Percentiles rank a stretch among this genome's conserved stretches.
Conservation (phyloP, 1,140 invertebrate genomes). For the Orchesella cincta region DNA sequence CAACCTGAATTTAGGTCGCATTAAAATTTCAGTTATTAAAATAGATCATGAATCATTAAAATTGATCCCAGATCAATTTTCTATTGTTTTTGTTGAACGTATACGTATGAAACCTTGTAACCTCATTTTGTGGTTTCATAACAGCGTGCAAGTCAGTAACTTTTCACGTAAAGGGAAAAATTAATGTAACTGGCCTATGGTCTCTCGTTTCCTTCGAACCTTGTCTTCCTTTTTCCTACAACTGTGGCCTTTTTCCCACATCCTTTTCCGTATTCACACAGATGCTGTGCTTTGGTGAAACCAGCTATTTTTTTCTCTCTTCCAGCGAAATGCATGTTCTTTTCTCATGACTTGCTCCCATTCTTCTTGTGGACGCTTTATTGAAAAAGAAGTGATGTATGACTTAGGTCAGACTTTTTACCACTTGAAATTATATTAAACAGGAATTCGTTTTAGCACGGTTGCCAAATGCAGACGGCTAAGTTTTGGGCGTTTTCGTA, state of each 20-base stretch:
- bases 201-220: neutral
- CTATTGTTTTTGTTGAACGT: too few species aligned
- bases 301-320: conserved; percentile 1
- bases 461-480: neutral
- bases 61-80: too few species aligned
- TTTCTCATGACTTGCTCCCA: conserved; percentile 9
- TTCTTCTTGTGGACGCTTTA: conserved; percentile 18
- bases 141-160: too few species aligned
- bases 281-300: neutral
- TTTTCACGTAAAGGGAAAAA: neutral
- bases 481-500: neutral
- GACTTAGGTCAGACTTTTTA: neutral
- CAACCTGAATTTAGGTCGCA: too few species aligned
- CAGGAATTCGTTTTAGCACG: conserved; percentile 6
- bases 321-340: neutral
- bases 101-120: too few species aligned
- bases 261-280: neutral
- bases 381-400: conserved; percentile 28
- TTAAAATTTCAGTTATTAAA: too few species aligned
- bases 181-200: neutral
- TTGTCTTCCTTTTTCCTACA: neutral
- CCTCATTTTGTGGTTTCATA: too few species aligned
- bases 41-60: neutral
- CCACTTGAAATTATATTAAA: conserved; percentile 23
- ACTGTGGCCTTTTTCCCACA: neutral